Base-by-base conservation (phyloP, 2,888 invertebrate species). In the Ochropleura leucogaster region DNA sequence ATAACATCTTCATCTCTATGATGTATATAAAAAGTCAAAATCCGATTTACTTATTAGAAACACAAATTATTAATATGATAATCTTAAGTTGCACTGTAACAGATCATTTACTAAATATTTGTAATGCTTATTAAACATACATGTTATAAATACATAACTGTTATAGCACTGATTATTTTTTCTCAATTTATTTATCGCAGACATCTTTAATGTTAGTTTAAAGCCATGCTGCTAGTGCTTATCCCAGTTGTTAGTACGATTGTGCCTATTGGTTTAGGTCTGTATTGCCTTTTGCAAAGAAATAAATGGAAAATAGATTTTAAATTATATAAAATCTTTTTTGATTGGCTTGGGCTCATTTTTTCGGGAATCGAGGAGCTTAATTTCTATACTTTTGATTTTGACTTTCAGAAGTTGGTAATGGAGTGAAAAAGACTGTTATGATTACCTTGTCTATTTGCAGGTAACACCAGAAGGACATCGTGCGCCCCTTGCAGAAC, bases 391-490 rank as follows among this genome's bases (percentile, higher is more conserved):
- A 42, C 18, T 18, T 14, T 40, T 16, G 18, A 40, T 40, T 59
- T 9, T 20, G 40, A 40, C 9, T 59, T 60, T 42, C 60, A 42
- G 42, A 5, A 18, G 3, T 60, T 42, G 18, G 16, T 6, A 42
- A 6, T 42, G 20, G 16, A 70, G n/a, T 72, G 9, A 5, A 55
- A 16, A 71, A 47, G 14, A 40, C 20, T 74, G 10, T 12, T 55
- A 10, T 14, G 49, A 40, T 18, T 16, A 47, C n/a, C 7, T 18
- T 18, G 47, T 42, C 14, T 30, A 49, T 53, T 76, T 14, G 62
- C 97, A 98, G 95, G 97, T 97, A 72, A 98, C 98, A 74, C 98
- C 98, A 4, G 98, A 98, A 95, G 98, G 98, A 18, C 98, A 98
- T 91, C 97, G 98, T 80, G 98, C 98, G 16, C 98, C 98, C 6